A percentile compares a stretch with the other conserved stretches of the same genome.
These are phyloP conservation scores for Trachelipus rathkii DNA, from an alignment of 1,140 invertebrate species.

Conservation along the genomic window DNA sequence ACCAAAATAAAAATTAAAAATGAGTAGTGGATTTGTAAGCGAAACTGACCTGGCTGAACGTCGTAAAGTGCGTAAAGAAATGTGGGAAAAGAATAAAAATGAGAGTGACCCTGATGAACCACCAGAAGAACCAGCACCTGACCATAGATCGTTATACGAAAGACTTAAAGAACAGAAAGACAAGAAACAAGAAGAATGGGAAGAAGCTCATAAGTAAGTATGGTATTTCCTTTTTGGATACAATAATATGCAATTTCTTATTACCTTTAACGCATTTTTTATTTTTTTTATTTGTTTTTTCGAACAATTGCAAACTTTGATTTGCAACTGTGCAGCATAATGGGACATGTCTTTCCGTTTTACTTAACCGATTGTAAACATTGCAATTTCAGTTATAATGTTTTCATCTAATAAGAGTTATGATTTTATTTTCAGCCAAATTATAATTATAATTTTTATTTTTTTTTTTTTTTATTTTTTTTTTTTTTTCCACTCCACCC, in stretches of 20 bases:
- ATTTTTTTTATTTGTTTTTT: no score
- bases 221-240: conserved; percentile 49
- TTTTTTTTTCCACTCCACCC: no score
- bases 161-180: conserved; percentile 85
- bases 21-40: conserved; percentile 29
- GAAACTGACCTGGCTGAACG: conserved; percentile 33
- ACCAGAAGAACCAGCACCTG: conserved; percentile 73
- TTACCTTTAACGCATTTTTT: no score
- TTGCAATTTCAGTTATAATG: no score
- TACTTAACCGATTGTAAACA: no score
- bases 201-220: conserved; percentile 91
- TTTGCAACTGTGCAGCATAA: no score
- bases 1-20: neutral
- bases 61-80: conserved; percentile 16
- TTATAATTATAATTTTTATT: no score
- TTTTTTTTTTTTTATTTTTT: no score
- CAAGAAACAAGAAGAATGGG: conserved; percentile 85
- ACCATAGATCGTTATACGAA: conserved; percentile 78
- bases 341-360: no score
- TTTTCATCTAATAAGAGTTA: no score
- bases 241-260: neutral
- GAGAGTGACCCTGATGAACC: conserved; percentile 58
- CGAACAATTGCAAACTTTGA: no score
- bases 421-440: no score
- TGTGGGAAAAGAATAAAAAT: conserved; percentile 12